Evolutionary conservation across 2,888 invertebrate genomes (phyloP).

Genomic region (Neuroscelio doddi): DNA sequence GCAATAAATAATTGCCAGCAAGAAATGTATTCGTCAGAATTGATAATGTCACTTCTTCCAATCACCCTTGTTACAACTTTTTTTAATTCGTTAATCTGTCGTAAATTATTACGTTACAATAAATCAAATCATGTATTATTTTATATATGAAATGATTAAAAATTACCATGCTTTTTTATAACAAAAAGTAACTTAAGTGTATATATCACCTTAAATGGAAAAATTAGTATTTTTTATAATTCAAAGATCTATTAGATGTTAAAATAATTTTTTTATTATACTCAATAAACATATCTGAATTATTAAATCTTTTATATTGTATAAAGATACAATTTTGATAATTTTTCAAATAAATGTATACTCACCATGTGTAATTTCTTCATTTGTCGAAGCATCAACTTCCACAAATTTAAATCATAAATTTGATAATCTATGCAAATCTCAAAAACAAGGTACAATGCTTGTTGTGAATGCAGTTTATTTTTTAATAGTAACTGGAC

Average conservation of each 20-base stretch:
- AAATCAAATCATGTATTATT: constrained; percentile 11
- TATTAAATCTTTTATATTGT: background rate
- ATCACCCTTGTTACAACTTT: constrained; percentile 54
- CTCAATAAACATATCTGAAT: background rate
- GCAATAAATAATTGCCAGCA: constrained; percentile 61
- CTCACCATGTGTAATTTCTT: constrained; percentile 57
- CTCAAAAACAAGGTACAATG: constrained; percentile 56
- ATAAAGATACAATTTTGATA: background rate
- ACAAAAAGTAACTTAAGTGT: no score
- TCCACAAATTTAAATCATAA: constrained; percentile 56
- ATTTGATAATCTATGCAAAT: constrained; percentile 62
- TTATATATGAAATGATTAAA: background rate
- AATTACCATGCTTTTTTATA: constrained; percentile 9
- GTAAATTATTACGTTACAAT: no score
- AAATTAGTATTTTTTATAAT: background rate
- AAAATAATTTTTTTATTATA: constrained; percentile 2
- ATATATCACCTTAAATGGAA: background rate
- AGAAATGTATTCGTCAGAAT: constrained; percentile 56
- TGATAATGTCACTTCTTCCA: constrained; percentile 50
- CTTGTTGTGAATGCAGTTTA: constrained; percentile 50
- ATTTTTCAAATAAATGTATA: background rate
- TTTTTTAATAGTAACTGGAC: constrained; percentile 56
- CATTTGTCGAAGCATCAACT: constrained; percentile 56
- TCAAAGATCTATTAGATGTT: no score
- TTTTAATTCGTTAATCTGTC: constrained; percentile 59